phyloP scores from a whole-genome alignment of 2,888 invertebrate genomes.

The Drosophila maculinotata region DNA sequence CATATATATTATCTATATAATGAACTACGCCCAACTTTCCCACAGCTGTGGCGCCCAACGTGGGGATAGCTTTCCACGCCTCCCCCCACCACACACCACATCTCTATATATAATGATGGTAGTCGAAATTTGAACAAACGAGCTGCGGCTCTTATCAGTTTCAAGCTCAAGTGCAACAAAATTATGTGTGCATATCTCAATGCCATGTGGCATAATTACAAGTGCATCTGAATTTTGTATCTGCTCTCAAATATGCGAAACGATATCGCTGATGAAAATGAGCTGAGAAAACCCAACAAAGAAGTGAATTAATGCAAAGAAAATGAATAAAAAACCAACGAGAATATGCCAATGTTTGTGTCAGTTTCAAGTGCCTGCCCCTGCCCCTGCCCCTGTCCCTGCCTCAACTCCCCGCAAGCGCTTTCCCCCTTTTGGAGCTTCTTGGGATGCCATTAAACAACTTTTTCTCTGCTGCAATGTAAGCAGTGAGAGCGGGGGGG shows the following conservation, averaged over 20 bases:
- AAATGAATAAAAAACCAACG: constrained; percentile 1
- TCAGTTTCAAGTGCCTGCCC: constrained; percentile 55
- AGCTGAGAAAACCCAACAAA: constrained; percentile 37
- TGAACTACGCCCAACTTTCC: constrained; percentile 10
- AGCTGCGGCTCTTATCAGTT: constrained; percentile 15
- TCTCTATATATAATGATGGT: not conserved
- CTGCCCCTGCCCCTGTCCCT: not conserved
- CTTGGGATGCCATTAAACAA: constrained; percentile 52
- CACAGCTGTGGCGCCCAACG: too few species aligned
- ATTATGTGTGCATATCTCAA: constrained; percentile 2
- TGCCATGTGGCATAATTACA: constrained; percentile 34
- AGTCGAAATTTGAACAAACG: constrained; percentile 11
- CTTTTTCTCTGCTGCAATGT: constrained; percentile 37
- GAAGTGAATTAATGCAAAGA: constrained; percentile 53
- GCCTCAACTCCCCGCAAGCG: not conserved
- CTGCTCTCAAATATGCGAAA: constrained; percentile 34
- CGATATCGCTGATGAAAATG: constrained; percentile 18
- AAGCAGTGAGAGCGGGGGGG: not conserved
- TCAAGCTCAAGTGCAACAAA: constrained; percentile 52
- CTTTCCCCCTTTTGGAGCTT: constrained; percentile 20
- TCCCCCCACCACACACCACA: too few species aligned
- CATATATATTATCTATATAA: constrained; percentile 28
- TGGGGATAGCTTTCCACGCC: too few species aligned
- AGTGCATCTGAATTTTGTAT: constrained; percentile 23
- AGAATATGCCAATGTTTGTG: constrained; percentile 69